Evolutionary conservation across 2,888 invertebrate genomes (phyloP).

Genomic region (Lacanobia oleracea): DNA sequence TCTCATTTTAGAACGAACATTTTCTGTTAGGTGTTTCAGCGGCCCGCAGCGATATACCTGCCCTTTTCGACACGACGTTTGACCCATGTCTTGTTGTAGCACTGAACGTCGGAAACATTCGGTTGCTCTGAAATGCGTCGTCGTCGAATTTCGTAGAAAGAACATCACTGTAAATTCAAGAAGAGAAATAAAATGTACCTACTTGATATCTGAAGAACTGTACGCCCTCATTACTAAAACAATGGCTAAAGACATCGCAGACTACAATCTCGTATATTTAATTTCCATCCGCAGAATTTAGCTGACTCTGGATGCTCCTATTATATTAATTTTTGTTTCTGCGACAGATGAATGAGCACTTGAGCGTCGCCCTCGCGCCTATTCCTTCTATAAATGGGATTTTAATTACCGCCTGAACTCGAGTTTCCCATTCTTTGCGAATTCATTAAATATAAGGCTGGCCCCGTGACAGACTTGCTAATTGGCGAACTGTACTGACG

Average conservation of each 20-base stretch:
- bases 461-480: slow-evolving; percentile 67
- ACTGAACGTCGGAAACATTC: not conserved
- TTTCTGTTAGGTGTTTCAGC: slow-evolving; percentile 5
- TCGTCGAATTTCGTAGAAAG: not conserved
- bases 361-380: slow-evolving; percentile 63
- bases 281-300: slow-evolving; percentile 35
- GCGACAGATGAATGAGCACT: slow-evolving; percentile 62
- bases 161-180: not conserved
- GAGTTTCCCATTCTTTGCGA: slow-evolving; percentile 74
- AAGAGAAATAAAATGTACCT: not conserved
- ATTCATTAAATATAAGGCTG: slow-evolving; percentile 75
- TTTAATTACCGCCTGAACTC: slow-evolving; percentile 78
- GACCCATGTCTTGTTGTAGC: slow-evolving; percentile 21
- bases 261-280: slow-evolving; percentile 21
- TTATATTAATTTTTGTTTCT: slow-evolving; percentile 65
- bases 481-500: slow-evolving; percentile 78
- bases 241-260: slow-evolving; percentile 18
- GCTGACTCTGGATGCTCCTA: slow-evolving; percentile 37
- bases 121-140: not conserved
- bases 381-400: slow-evolving; percentile 73
- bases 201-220: slow-evolving; percentile 16
- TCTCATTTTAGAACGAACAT: not conserved
- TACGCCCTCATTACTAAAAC: slow-evolving; percentile 20
- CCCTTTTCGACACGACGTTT: slow-evolving; percentile 20
- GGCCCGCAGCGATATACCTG: slow-evolving; percentile 12